These are phyloP conservation scores for Lepeophtheirus nordmannii DNA, from an alignment of 2,888 invertebrate species.

Conservation along the genomic window DNA sequence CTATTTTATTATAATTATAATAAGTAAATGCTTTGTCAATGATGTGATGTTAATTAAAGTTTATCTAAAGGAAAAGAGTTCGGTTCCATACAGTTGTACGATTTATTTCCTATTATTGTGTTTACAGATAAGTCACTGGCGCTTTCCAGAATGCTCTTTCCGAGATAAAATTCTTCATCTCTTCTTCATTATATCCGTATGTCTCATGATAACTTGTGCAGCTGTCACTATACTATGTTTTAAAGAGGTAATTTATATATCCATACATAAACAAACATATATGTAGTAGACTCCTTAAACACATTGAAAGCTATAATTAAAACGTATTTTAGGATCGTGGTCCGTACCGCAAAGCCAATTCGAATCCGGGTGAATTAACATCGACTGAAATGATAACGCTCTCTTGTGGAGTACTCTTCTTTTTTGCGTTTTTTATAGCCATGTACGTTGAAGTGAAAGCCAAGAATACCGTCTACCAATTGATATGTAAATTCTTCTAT, in stretches of 20 bases:
- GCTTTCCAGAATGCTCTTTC: conserved; percentile 37
- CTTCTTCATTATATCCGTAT: conserved; percentile 37
- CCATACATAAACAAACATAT: background rate
- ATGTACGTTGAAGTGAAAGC: conserved; percentile 43
- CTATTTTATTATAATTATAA: too few species aligned
- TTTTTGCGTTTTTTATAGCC: conserved; percentile 42
- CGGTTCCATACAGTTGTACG: background rate
- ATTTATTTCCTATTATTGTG: background rate
- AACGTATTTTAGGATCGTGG: conserved; percentile 1
- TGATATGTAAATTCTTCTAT: conserved; percentile 30
- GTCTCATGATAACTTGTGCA: conserved; percentile 40
- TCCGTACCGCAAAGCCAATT: conserved; percentile 10
- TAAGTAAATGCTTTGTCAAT: too few species aligned
- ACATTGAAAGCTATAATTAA: background rate
- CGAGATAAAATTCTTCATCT: conserved; percentile 39
- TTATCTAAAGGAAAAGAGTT: too few species aligned
- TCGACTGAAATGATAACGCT: conserved; percentile 39
- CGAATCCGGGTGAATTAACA: conserved; percentile 32
- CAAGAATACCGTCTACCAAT: conserved; percentile 36
- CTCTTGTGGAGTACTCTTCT: conserved; percentile 40
- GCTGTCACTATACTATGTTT: conserved; percentile 40
- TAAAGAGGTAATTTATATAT: conserved; percentile 32
- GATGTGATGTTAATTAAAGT: too few species aligned
- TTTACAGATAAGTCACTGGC: conserved; percentile 30
- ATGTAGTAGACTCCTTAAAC: background rate